phyloP scores from a whole-genome alignment of 1,140 invertebrate genomes.

The Drosophila hydei region DNA sequence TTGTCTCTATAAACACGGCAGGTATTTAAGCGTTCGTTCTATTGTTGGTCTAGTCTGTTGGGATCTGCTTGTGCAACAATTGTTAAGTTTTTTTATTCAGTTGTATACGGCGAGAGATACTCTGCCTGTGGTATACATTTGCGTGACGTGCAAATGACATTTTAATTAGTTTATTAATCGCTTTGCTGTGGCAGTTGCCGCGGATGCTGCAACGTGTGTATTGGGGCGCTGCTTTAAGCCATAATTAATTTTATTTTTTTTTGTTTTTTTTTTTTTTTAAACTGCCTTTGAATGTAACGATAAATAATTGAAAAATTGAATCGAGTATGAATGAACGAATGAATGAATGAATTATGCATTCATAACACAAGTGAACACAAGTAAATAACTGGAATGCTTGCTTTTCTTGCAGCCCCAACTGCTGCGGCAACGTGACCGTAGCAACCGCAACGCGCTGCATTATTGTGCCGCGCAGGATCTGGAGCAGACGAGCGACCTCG shows the following conservation, averaged over 20 bases:
- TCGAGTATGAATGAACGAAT: constrained; percentile 1
- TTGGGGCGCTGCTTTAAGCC: neutral
- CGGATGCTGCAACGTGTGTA: constrained; percentile 3
- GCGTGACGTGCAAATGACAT: constrained; percentile 70
- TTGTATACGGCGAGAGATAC: neutral
- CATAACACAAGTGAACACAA: constrained; percentile 1
- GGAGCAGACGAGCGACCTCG: constrained; percentile 86
- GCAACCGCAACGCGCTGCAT: constrained; percentile 94
- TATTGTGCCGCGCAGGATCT: constrained; percentile 89
- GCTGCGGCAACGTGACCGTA: constrained; percentile 89
- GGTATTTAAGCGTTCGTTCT: neutral
- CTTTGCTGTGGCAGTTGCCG: constrained; percentile 11
- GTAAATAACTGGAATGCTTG: constrained; percentile 3
- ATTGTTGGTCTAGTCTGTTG: too few relatives aligned
- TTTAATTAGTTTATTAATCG: constrained; percentile 83
- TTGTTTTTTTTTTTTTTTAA: neutral
- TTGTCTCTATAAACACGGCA: neutral
- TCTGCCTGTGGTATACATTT: constrained; percentile 1
- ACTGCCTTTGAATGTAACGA: neutral
- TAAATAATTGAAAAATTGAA: constrained; percentile 2
- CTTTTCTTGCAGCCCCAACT: constrained; percentile 85
- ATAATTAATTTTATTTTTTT: constrained; percentile 5
- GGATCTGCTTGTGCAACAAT: too few relatives aligned
- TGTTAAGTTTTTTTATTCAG: too few relatives aligned
- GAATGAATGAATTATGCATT: constrained; percentile 12